A percentile compares a stretch with the other conserved stretches of the same genome.
These are phyloP conservation scores for Hippotragus niger DNA, from an alignment of 2,113 vertebrate genomes.

Conservation along the genomic window DNA sequence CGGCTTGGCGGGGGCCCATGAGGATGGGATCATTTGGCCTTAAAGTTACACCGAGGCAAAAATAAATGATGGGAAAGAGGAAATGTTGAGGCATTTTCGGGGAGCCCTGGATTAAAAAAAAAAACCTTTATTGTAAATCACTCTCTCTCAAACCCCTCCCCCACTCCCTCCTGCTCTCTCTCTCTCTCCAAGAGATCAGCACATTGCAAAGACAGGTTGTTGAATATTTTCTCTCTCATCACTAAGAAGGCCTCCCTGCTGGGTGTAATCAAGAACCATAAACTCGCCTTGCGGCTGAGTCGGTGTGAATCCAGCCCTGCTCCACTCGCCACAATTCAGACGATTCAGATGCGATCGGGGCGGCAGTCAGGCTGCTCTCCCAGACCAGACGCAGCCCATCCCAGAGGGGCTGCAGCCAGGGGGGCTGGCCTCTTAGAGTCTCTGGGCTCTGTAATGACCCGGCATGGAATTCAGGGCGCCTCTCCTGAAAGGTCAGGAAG, in stretches of 20 bases:
- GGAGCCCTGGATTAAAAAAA: conserved; percentile 29
- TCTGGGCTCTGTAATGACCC: background rate
- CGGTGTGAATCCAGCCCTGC: conserved; percentile 35
- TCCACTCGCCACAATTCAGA: conserved; percentile 15
- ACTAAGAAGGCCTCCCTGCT: conserved; percentile 77
- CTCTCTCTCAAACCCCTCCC: conserved; percentile 12
- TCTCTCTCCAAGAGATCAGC: conserved; percentile 57
- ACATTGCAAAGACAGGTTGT: conserved; percentile 68
- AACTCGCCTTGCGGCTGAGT: conserved; percentile 49
- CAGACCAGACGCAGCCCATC: background rate
- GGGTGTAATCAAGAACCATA: conserved; percentile 79
- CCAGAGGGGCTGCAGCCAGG: background rate
- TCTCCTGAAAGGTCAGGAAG: conserved; percentile 48
- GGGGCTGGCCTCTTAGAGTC: background rate
- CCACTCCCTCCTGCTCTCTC: background rate
- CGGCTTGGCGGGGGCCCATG: background rate
- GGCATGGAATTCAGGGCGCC: background rate
- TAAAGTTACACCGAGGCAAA: background rate
- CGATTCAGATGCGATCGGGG: background rate
- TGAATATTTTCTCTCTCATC: conserved; percentile 76
- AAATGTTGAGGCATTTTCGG: conserved; percentile 43
- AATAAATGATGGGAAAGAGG: conserved; percentile 3
- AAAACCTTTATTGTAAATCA: conserved; percentile 50
- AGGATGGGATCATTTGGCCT: conserved; percentile 6
- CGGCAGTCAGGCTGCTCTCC: background rate